phyloP scores from a whole-genome alignment of 2,113 vertebrate genomes.

The Hippocampus abdominalis region DNA sequence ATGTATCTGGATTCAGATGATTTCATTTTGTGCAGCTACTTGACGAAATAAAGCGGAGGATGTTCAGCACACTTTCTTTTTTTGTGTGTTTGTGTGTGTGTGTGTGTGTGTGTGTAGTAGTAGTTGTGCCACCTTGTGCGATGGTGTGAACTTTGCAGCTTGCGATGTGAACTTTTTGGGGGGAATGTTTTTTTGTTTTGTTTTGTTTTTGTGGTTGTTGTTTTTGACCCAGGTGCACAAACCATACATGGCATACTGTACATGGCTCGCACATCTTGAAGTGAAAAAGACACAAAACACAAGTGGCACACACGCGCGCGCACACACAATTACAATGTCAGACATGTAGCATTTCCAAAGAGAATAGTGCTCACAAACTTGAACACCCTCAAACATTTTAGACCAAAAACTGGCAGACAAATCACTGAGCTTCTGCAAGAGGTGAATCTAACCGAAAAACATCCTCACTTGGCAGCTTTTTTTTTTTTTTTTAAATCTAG shows the following conservation, averaged over 20 bases:
- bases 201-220: too few species aligned
- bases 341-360: constrained; percentile 8
- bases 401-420: constrained; percentile 54
- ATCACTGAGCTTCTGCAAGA: constrained; percentile 62
- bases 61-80: too few species aligned
- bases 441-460: constrained; percentile 60
- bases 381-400: constrained; percentile 28
- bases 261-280: too few species aligned
- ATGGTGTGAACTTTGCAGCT: neutral
- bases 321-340: neutral
- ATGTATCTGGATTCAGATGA: too few species aligned
- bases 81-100: too few species aligned
- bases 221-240: neutral
- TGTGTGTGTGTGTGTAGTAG: too few species aligned
- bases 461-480: constrained; percentile 60
- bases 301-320: neutral
- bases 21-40: too few species aligned
- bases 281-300: neutral
- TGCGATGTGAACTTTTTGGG: too few species aligned
- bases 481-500: constrained; percentile 50
- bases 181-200: too few species aligned
- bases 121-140: neutral
- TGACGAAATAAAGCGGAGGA: too few species aligned
- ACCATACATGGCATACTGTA: neutral
- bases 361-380: constrained; percentile 23